phyloP scores from a whole-genome alignment of 2,888 invertebrate species.

The Ornithoptera alexandrae region DNA sequence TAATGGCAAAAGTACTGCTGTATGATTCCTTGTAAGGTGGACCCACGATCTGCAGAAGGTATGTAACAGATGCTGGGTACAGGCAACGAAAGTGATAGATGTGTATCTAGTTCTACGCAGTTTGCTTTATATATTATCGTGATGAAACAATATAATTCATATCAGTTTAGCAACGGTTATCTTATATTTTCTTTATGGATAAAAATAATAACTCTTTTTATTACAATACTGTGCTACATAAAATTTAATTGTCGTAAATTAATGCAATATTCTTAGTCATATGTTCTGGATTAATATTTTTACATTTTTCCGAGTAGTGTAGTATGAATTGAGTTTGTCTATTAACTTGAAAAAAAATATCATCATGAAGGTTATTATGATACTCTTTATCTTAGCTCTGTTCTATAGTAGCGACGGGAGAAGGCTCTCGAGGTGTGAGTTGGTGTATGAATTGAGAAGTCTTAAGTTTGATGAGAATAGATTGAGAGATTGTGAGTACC shows the following conservation, averaged over 20 bases:
- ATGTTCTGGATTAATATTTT: not conserved
- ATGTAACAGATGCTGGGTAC: too few relatives aligned
- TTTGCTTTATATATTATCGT: not conserved
- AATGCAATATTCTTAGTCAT: not conserved
- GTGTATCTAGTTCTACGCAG: not conserved
- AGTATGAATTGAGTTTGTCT: not conserved
- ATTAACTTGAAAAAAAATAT: not conserved
- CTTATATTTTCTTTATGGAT: not conserved
- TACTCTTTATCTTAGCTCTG: not conserved
- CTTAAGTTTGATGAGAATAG: slow-evolving; percentile 49
- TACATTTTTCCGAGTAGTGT: not conserved
- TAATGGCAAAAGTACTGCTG: too few relatives aligned
- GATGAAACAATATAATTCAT: not conserved
- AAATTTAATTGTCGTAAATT: not conserved
- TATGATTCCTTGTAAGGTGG: too few relatives aligned
- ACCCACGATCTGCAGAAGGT: too few relatives aligned
- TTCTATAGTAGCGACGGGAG: not conserved
- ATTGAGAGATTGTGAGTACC: slow-evolving; percentile 47
- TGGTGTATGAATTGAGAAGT: slow-evolving; percentile 33
- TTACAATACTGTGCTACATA: not conserved
- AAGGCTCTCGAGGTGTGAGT: slow-evolving; percentile 17
- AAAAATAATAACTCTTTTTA: not conserved
- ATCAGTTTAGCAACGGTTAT: not conserved
- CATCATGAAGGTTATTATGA: not conserved
- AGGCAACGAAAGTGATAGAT: too few relatives aligned